Evolutionary conservation across 1,140 invertebrate genomes (phyloP).

Genomic region (Manduca sexta): DNA sequence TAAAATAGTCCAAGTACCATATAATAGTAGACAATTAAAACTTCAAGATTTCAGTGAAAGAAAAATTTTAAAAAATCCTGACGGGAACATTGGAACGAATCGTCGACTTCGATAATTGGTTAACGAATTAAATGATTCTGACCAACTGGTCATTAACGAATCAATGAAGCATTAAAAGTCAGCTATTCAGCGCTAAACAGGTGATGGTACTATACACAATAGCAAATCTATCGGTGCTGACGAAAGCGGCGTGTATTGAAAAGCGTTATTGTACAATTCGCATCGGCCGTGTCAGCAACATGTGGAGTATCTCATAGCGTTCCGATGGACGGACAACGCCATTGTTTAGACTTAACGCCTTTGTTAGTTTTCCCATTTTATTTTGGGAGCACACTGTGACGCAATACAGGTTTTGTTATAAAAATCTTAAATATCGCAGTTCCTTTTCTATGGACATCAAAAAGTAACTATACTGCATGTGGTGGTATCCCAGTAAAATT

Average conservation of each 20-base stretch:
- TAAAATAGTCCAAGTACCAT: no score
- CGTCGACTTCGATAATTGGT: no score
- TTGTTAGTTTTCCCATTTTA: constrained; percentile 24
- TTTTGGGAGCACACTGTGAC: constrained; percentile 12
- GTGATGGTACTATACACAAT: constrained; percentile 16
- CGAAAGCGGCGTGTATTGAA: constrained; percentile 8
- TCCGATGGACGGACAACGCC: constrained; percentile 33
- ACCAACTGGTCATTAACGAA: no score
- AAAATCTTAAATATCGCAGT: not conserved
- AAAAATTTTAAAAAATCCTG: no score
- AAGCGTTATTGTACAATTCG: constrained; percentile 14
- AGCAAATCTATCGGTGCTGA: constrained; percentile 2
- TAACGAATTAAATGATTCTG: no score
- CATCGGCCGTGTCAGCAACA: constrained; percentile 21
- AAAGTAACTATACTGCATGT: no score
- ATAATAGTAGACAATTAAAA: no score
- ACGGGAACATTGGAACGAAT: no score
- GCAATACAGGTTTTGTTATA: not conserved
- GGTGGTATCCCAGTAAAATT: no score
- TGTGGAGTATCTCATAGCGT: constrained; percentile 41
- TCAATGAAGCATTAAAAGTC: no score
- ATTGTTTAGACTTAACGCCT: constrained; percentile 29
- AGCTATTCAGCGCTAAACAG: constrained; percentile 8
- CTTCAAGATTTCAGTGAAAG: no score
- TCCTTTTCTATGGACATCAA: no score